Conservation (phyloP, 2,888 invertebrate species). For the Scaptomyza tumidula region DNA sequence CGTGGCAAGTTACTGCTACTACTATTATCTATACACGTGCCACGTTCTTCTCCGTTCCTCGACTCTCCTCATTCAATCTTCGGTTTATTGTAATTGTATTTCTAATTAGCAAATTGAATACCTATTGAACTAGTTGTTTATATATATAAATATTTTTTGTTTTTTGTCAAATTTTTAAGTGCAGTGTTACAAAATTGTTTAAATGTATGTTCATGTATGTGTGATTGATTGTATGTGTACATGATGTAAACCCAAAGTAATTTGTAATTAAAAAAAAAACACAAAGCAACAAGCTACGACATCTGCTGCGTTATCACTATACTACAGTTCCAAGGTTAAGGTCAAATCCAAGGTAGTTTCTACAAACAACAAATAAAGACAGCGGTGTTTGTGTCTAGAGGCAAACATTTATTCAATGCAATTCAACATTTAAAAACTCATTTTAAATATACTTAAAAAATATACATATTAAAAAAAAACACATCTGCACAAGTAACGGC, state of each 20-base stretch:
- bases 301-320: slow-evolving; percentile 1
- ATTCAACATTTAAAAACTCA: slow-evolving; percentile 75
- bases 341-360: slow-evolving; percentile 1
- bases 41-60: slow-evolving; percentile 33
- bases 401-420: slow-evolving; percentile 76
- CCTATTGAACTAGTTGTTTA: slow-evolving; percentile 55
- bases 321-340: slow-evolving; percentile 20
- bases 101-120: slow-evolving; percentile 55
- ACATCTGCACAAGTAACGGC: slow-evolving; percentile 70
- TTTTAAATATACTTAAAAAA: slow-evolving; percentile 68
- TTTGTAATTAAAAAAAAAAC: slow-evolving; percentile 57
- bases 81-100: slow-evolving; percentile 39
- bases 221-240: slow-evolving; percentile 35
- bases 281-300: slow-evolving; percentile 16
- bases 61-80: slow-evolving; percentile 16
- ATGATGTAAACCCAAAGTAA: slow-evolving; percentile 59
- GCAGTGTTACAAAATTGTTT: slow-evolving; percentile 45
- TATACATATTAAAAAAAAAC: slow-evolving; percentile 59
- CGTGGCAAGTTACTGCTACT: slow-evolving; percentile 13
- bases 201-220: slow-evolving; percentile 17
- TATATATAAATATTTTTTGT: slow-evolving; percentile 25
- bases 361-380: slow-evolving; percentile 2
- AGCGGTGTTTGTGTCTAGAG: slow-evolving; percentile 38
- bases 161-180: slow-evolving; percentile 51
- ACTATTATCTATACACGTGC: slow-evolving; percentile 13